Base-by-base conservation (phyloP, 2,888 invertebrate species). In the Hololepta plana region DNA sequence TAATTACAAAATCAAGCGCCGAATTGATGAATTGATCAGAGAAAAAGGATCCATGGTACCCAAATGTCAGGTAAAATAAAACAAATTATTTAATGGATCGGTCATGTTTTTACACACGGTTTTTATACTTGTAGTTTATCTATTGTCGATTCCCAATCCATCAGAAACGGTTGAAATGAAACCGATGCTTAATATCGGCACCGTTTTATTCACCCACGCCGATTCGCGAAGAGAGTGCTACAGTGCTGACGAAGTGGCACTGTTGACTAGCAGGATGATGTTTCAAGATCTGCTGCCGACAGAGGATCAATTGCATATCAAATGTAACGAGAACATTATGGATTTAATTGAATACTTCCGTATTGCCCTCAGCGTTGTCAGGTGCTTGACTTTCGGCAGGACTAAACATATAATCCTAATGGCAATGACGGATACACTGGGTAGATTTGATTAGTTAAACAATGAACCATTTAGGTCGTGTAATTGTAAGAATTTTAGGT, bases 401-500 rank as follows among this genome's bases (percentile, higher is more conserved):
- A 45, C 45, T 4, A 47, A 45, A 24, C 50, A 50, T 26, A 41
- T 55, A 15, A 42, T 49, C 33, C 32, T 55, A 16, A 20, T 47
- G 20, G 53, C 54, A 2, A 32, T 53, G 6, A 44, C 51, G 2
- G 55, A 55, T 37, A 34, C 46, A 3, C 35, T 53, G 26, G 49
- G 47, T 48, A 34, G n/a, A n/a, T n/a, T n/a, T n/a, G n/a, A n/a
- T n/a, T n/a, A n/a, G n/a, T n/a, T n/a, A n/a, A n/a, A n/a, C n/a
- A n/a, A n/a, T n/a, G n/a, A n/a, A n/a, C n/a, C n/a, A n/a, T n/a
- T n/a, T n/a, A n/a, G n/a, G n/a, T n/a, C n/a, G n/a, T n/a, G n/a
- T n/a, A n/a, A n/a, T n/a, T n/a, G n/a, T n/a, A n/a, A n/a, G n/a
- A 36, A 51, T 50, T 21, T 38, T 63, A 37, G 72, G 71, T 19